Base-by-base conservation (phyloP, 2,888 invertebrate genomes). In the Eilema caniola region DNA sequence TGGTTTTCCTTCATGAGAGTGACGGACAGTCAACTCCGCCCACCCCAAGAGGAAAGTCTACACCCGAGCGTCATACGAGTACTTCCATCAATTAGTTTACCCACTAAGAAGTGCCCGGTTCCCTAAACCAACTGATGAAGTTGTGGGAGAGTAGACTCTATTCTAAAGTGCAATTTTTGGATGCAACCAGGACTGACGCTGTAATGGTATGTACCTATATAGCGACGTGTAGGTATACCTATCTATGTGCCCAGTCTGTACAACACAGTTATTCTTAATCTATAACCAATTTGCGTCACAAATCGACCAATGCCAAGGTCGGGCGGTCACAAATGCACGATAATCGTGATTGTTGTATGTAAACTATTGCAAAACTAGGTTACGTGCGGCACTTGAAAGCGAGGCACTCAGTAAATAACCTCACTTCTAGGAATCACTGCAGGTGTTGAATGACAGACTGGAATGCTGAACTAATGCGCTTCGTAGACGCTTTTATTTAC, bases 221-320 rank as follows among this genome's bases (percentile, higher is more conserved):
- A 33, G 7, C 7, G 3, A 33, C 33, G 11, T 33, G 28, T 28
- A 33, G 31, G 31, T 33, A 33, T 33, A 4, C 14, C 1, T 14
- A 16, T 41, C 5, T 14, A n/a, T 33, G 16, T n/a, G 37, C 65
- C 65, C 2, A 41, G 1, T 76, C 74, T 77, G 53, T 67, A 33
- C 5, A 47, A 2, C 7, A 14, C 20, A 62, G 56, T 25, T 33
- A 12, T 41, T 60, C 33, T 28, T 66, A 57, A n/a, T 62, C 20
- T 31, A 71, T 71, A 31, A 61, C 4, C 8, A 25, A 68, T 37
- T 14, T 64, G 74, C 75, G 69, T 77, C 78, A 78, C 64, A 73
- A 77, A 80, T 77, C 78, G 76, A 74, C 85, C 89, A 90, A 77
- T 90, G 91, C 73, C 91, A 91, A 91, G 91, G 90, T 86, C 89